These are phyloP conservation scores for Acanthurus tractus DNA, from an alignment of 2,797 vertebrate genomes.

Conservation along the genomic window DNA sequence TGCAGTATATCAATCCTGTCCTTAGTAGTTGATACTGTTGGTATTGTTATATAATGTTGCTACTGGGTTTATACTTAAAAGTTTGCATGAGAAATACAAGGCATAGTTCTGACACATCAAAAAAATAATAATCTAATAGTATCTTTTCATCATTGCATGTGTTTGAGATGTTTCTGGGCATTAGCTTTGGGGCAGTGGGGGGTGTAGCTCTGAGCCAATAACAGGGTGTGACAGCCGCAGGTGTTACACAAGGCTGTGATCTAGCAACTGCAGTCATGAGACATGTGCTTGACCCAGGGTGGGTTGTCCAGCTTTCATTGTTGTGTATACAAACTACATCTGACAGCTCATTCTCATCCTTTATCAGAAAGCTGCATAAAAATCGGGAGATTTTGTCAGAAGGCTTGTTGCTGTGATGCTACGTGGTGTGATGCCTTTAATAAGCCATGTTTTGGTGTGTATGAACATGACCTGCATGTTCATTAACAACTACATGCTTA, in stretches of 20 bases:
- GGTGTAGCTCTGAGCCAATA: too few species aligned
- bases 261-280: too few species aligned
- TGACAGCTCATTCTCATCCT: too few species aligned
- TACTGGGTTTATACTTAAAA: neutral
- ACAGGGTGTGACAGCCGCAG: too few species aligned
- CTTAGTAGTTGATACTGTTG: neutral
- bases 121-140: too few species aligned
- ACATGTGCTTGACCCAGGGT: too few species aligned
- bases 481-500: slow-evolving; percentile 32
- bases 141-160: too few species aligned
- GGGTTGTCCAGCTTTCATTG: too few species aligned
- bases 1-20: neutral
- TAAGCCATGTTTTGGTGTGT: slow-evolving; percentile 5
- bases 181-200: too few species aligned
- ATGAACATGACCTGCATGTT: slow-evolving; percentile 37
- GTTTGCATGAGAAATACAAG: neutral
- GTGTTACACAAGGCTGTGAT: too few species aligned
- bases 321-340: too few species aligned
- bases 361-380: neutral
- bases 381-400: neutral
- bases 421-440: neutral
- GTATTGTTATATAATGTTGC: neutral
- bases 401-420: neutral
- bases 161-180: too few species aligned
- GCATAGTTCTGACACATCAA: neutral